Conservation (phyloP, 2,888 invertebrate genomes). For the Eupithecia subfuscata region DNA sequence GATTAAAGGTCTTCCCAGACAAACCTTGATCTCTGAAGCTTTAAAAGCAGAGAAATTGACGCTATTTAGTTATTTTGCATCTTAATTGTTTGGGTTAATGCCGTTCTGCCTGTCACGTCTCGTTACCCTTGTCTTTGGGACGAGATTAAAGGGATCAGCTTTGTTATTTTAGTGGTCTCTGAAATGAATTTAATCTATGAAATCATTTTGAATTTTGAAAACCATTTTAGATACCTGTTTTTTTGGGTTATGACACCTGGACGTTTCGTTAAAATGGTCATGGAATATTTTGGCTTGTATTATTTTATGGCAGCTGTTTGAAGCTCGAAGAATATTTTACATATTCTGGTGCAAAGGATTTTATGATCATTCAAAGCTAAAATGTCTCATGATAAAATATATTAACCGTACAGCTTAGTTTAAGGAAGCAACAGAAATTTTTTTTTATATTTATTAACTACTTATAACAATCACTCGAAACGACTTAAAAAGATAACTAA, state of each 20-base stretch:
- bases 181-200: slow-evolving; percentile 29
- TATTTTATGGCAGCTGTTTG: slow-evolving; percentile 4
- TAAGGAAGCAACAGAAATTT: no score
- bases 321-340: not conserved
- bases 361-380: not conserved
- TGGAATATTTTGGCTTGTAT: not conserved
- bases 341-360: not conserved
- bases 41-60: slow-evolving; percentile 47
- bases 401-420: no score
- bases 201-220: slow-evolving; percentile 18
- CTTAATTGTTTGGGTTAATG: slow-evolving; percentile 48
- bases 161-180: slow-evolving; percentile 39
- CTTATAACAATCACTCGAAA: no score
- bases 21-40: slow-evolving; percentile 46
- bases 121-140: slow-evolving; percentile 44
- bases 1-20: slow-evolving; percentile 53
- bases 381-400: not conserved
- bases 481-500: no score
- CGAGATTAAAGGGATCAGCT: slow-evolving; percentile 43
- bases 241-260: slow-evolving; percentile 5
- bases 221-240: slow-evolving; percentile 14
- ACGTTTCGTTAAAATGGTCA: not conserved
- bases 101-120: slow-evolving; percentile 43
- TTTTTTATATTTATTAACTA: no score
- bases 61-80: slow-evolving; percentile 48